A percentile compares a stretch with the other conserved stretches of the same genome.
Evolutionary conservation across 2,113 vertebrate species (phyloP).

Genomic region (Siniperca chuatsi): DNA sequence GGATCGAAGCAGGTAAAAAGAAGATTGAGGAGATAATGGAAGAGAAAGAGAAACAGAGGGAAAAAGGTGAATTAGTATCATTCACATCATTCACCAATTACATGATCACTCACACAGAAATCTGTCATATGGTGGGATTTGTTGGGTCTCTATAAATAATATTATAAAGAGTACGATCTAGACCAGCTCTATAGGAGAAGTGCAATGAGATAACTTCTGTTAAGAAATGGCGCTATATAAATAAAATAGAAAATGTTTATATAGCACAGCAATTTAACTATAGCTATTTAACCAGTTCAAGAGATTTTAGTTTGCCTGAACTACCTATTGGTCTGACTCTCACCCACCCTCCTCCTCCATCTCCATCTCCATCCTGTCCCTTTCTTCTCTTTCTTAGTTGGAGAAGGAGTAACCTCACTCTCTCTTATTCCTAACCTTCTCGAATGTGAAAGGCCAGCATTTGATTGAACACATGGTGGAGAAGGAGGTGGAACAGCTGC

Average conservation of each 20-base stretch:
- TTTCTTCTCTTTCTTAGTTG: slow-evolving; percentile 14
- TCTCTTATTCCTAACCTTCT: slow-evolving; percentile 47
- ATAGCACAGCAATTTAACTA: slow-evolving; percentile 28
- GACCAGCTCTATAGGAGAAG: too few relatives aligned
- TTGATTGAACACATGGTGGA: slow-evolving; percentile 63
- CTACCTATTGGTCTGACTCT: background rate
- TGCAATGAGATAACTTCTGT: too few relatives aligned
- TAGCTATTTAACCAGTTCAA: slow-evolving; percentile 20
- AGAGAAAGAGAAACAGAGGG: background rate
- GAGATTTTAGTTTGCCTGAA: slow-evolving; percentile 30
- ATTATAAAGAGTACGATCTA: too few relatives aligned
- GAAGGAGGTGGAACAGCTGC: slow-evolving; percentile 40
- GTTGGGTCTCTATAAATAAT: too few relatives aligned
- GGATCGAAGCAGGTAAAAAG: background rate
- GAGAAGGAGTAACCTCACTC: slow-evolving; percentile 3
- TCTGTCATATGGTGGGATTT: background rate
- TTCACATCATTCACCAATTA: background rate
- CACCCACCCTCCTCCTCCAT: background rate
- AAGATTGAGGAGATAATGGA: slow-evolving; percentile 1
- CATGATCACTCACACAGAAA: slow-evolving; percentile 21
- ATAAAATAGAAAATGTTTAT: too few relatives aligned
- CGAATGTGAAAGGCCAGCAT: slow-evolving; percentile 50
- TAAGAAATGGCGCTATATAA: too few relatives aligned
- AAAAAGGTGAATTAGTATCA: slow-evolving; percentile 1
- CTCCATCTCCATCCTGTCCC: background rate